These are phyloP conservation scores for Micropoecilia bifurca DNA, from an alignment of 2,797 vertebrate species.

Conservation along the genomic window DNA sequence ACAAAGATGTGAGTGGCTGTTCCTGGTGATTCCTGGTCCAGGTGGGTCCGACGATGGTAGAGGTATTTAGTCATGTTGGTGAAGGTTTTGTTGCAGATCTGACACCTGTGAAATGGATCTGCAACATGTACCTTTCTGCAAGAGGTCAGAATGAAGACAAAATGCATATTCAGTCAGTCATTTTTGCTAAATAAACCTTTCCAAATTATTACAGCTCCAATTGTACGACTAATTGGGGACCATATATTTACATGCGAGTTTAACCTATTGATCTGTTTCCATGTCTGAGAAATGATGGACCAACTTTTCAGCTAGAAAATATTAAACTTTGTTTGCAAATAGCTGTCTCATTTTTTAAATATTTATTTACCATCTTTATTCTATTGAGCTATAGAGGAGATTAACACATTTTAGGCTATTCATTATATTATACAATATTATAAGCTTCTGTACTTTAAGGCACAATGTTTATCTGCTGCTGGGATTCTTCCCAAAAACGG, in stretches of 20 bases:
- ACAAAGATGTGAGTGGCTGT: conserved; percentile 37
- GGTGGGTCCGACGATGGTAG: conserved; percentile 89
- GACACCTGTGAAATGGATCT: conserved; percentile 90
- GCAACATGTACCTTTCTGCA: conserved; percentile 87
- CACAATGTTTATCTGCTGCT: not conserved
- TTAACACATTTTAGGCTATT: not conserved
- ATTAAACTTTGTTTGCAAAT: not conserved
- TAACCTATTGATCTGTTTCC: not conserved
- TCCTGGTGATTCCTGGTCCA: conserved; percentile 56
- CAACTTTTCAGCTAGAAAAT: not conserved
- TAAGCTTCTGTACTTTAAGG: too few relatives aligned
- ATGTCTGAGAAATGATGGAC: not conserved
- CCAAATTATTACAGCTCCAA: too few relatives aligned
- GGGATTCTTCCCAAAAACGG: not conserved
- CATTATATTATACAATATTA: too few relatives aligned
- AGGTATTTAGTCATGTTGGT: conserved; percentile 96
- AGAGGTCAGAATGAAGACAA: conserved; percentile 13
- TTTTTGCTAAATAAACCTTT: too few relatives aligned
- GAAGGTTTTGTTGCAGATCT: conserved; percentile 90
- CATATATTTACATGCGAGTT: not conserved
- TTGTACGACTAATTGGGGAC: too few relatives aligned
- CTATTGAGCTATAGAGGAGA: not conserved
- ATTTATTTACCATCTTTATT: not conserved
- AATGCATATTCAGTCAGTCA: not conserved
- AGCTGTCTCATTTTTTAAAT: not conserved